Conservation (phyloP, 2,888 invertebrate genomes). For the Cryptocheilus praepositus region DNA sequence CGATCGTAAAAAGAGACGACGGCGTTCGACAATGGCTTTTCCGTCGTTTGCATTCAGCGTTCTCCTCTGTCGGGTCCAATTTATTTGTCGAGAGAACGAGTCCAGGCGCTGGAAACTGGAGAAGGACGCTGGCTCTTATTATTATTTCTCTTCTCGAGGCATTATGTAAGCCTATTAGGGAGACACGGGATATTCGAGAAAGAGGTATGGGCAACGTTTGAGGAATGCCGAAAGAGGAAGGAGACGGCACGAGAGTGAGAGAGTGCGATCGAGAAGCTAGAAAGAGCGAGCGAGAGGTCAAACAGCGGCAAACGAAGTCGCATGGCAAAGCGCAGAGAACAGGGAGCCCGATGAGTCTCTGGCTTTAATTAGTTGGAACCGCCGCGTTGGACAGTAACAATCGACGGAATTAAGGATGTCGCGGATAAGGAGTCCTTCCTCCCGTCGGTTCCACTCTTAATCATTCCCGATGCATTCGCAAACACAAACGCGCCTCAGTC, state of each 20-base stretch:
- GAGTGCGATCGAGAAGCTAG: conserved; percentile 18
- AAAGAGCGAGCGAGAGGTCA: conserved; percentile 30
- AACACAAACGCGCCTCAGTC: not conserved
- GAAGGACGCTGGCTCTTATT: conserved; percentile 4
- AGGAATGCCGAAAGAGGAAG: conserved; percentile 55
- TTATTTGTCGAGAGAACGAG: too few species aligned
- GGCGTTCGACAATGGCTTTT: conserved; percentile 22
- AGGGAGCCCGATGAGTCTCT: conserved; percentile 53
- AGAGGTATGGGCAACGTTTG: conserved; percentile 56
- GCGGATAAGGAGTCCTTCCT: conserved; percentile 63
- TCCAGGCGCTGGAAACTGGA: too few species aligned
- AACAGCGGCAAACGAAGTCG: conserved; percentile 27
- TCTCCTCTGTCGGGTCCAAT: not conserved
- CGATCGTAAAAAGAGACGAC: conserved; percentile 3
- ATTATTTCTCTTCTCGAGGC: conserved; percentile 37
- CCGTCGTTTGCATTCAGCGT: conserved; percentile 3
- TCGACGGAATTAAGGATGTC: conserved; percentile 73
- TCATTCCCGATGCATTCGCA: conserved; percentile 28
- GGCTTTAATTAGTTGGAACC: conserved; percentile 73
- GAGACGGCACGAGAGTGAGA: conserved; percentile 40
- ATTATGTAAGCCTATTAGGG: conserved; percentile 63
- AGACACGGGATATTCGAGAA: conserved; percentile 51
- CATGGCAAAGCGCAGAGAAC: conserved; percentile 37
- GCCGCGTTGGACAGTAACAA: conserved; percentile 67
- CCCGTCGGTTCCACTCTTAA: conserved; percentile 52